Percentiles rank a stretch among this genome's conserved stretches.
Conservation (phyloP, 2,888 invertebrate genomes). For the Eupithecia pulchellata region DNA sequence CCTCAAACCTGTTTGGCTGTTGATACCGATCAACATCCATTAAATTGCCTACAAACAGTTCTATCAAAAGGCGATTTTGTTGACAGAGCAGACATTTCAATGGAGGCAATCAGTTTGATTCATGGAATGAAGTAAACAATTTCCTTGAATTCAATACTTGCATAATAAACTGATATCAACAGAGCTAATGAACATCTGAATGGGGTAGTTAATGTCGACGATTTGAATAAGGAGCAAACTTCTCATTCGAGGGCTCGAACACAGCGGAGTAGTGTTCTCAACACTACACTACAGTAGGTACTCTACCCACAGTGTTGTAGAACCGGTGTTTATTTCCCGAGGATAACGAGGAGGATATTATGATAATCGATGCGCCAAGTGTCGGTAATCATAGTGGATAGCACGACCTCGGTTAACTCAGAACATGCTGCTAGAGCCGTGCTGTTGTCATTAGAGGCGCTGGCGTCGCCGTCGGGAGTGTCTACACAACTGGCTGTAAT, state of each 20-base stretch:
- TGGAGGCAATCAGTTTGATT: constrained; percentile 31
- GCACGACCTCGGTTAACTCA: constrained; percentile 25
- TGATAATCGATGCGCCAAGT: constrained; percentile 28
- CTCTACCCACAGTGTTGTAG: not conserved
- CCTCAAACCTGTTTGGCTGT: not conserved
- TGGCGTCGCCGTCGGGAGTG: not conserved
- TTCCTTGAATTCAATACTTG: constrained; percentile 23
- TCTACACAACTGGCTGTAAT: not conserved
- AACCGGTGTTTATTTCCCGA: constrained; percentile 12
- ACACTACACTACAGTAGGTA: too few relatives aligned
- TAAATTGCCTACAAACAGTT: not conserved
- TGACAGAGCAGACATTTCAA: constrained; percentile 27
- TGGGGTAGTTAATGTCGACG: constrained; percentile 15
- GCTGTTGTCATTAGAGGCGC: not conserved
- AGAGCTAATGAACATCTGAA: constrained; percentile 31
- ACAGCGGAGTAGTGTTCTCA: not conserved
- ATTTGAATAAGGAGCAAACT: constrained; percentile 14
- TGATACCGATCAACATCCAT: not conserved
- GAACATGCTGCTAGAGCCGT: constrained; percentile 16
- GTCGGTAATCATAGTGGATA: constrained; percentile 23
- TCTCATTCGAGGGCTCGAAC: not conserved
- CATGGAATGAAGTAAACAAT: constrained; percentile 26
- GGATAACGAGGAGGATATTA: constrained; percentile 22
- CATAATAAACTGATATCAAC: constrained; percentile 25
- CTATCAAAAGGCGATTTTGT: constrained; percentile 15